Evolutionary conservation across 2,797 vertebrate species (phyloP), one percentile per base, ranked within the genome.

Genomic region (Pseudomugil gertrudae): DNA sequence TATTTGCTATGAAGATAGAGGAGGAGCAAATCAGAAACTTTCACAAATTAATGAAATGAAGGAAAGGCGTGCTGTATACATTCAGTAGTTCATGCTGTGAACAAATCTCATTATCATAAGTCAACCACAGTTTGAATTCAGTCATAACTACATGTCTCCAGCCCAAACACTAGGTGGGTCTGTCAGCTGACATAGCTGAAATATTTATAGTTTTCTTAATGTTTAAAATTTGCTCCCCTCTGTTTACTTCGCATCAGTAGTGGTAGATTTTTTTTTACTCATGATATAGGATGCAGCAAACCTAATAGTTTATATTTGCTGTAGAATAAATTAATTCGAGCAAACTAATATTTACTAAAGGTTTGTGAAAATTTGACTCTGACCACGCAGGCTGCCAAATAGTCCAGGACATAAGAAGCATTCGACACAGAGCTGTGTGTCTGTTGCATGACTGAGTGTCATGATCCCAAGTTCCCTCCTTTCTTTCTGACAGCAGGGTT

Each of bases 361-460:
- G 66, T 57, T 78, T 78, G 74, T 85, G 78, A 83, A 84, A 83
- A 80, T 70, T 81, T 77, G 79, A 66, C 76, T 81, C 69, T 84
- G 88, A 88, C 86, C 89, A 83, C 63, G 84, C 72, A 68, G 86
- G 77, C 87, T 90, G 89, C 90, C 91, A 92, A 79, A 83, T 84
- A 87, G 90, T 87, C 87, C 90, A 74, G 90, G 79, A 64, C 83
- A 90, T 88, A 90, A 92, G 85, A 86, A 92, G 81, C 89, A 74
- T 67, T 74, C 80, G 66, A 90, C 90, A 87, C 91, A 88, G 86
- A 90, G 92, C 90, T 84, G 85, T 91, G 91, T 92, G 92, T 93
- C 92, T 93, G 91, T 89, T 90, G 88, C 89, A n/a, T 85, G 92
- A 88, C 91, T 92, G 88, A 90, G 88, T 92, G 92, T 92, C 92